Evolutionary conservation across 2,113 vertebrate genomes (phyloP), one percentile per base, ranked within the genome.

Genomic region (Sylvia atricapilla): DNA sequence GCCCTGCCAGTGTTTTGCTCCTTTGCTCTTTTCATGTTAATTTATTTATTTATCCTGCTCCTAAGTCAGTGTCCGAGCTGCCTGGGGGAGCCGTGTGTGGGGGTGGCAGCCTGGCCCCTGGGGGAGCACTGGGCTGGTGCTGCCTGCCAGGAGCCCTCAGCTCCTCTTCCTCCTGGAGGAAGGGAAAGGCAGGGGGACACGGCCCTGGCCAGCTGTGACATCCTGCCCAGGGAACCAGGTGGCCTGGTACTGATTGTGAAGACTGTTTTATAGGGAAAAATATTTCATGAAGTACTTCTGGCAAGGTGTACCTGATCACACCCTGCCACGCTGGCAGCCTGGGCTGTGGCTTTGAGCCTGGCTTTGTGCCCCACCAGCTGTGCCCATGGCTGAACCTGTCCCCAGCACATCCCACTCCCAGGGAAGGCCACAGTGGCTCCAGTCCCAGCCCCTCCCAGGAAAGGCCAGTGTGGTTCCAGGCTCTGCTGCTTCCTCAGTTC

Each of bases 11-110:
- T 39, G 46, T 79, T 82, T 41, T 8, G 47, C 64, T 83, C 50
- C 74, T 84, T 60, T 68, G 63, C 70, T 79, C 66, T 73, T 84
- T 58, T 14, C 28, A 7, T 53, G 49, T 69, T 33, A 16, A 92
- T 93, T 93, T 83, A 94, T 72, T 81, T 74, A 33, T 58, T 16
- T 10, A n/a, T n/a, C 21, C 52, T 21, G 73, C 14, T 33, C 2
- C 53, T 8, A 11, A 12, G 24, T 3, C 10, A 3, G 37, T 50
- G 27, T 70, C 39, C 0, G 8, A 63, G 58, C 24, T 72, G 72
- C 37, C 72, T 2, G 5, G 30, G 86, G 69, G 35, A 25, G 52
- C 23, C 0, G 1, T 1, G 4, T 10, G 16, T 1, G 4, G 4
- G 70, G 70, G 31, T 25, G 81, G 47, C 43, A 53, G 35, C 63